Base-by-base conservation (phyloP, 2,113 vertebrate genomes). In the Carettochelys insculpta region DNA sequence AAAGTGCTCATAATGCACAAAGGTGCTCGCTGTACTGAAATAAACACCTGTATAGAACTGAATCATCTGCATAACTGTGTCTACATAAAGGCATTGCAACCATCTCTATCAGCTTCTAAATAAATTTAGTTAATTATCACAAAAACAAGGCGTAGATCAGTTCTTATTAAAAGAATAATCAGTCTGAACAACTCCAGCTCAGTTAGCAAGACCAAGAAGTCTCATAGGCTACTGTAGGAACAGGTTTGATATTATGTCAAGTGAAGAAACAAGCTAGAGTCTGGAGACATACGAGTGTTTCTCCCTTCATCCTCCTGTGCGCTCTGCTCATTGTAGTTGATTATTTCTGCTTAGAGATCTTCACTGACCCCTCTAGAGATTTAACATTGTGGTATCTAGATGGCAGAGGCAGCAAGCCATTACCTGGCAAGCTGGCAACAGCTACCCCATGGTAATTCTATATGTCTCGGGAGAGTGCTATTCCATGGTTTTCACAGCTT, bases 61-160 rank as follows among this genome's bases (percentile, higher is more conserved):
- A 13, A 27, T 27, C 3, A 10, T 38, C 50, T 82, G 38, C 1
- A 0, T 51, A 89, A 31, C 54, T 91, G 54, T 51, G 27, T 12
- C 43, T 13, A 2, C 16, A 48, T 41, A 6, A 85, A 73, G 17
- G 50, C 20, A 81, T 54, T 56, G 41, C 27, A 5, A 11, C 56
- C 54, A 51, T 45, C 71, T 51, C 14, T 50, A 58, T 0, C 58
- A 75, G 88, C 77, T 92, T 93, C 68, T 68, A 90, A 92, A 54
- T 47, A 76, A 82, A 82, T 45, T 80, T 34, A 78, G 82, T 71
- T 87, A 89, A 95, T 76, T 51, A 91, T 77, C 51, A 82, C 29
- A 51, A 61, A 52, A 86, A 31, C 34, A 31, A 48, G n/a, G 6
- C 51, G 53, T 89, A 83, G 77, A 76, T 47, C 11, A 53, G 86